These are phyloP conservation scores for Scaptomyza flava DNA, from an alignment of 2,888 invertebrate species.

Conservation along the genomic window DNA sequence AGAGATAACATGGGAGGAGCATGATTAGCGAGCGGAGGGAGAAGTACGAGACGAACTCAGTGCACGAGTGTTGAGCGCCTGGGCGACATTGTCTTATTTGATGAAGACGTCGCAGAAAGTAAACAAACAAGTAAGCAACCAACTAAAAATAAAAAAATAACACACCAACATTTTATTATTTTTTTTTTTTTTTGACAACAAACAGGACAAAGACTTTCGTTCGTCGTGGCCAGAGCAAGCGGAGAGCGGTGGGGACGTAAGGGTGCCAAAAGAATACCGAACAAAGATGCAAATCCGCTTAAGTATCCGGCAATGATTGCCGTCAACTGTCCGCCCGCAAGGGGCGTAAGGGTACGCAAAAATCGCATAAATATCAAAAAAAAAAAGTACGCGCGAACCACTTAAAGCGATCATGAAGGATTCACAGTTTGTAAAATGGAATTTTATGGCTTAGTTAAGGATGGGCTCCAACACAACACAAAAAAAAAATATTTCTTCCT, in stretches of 20 bases:
- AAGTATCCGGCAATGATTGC: constrained; percentile 81
- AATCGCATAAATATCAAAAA: constrained; percentile 20
- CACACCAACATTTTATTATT: constrained; percentile 9
- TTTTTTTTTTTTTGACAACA: constrained; percentile 49
- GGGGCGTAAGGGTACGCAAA: constrained; percentile 19
- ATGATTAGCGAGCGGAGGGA: neutral
- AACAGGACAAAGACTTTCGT: constrained; percentile 43
- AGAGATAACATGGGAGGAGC: neutral
- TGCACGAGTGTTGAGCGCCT: constrained; percentile 5
- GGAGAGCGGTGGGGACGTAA: neutral
- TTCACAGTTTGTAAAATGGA: constrained; percentile 84
- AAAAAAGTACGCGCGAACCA: constrained; percentile 71
- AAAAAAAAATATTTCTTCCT: constrained; percentile 14
- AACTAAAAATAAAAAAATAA: constrained; percentile 24
- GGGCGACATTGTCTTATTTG: constrained; percentile 63
- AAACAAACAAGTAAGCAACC: constrained; percentile 50
- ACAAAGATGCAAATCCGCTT: constrained; percentile 81
- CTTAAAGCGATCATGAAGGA: constrained; percentile 84
- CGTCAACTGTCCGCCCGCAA: constrained; percentile 45
- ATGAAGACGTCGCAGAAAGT: constrained; percentile 64
- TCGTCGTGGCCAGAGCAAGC: constrained; percentile 4
- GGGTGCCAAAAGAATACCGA: constrained; percentile 34
- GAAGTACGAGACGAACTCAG: neutral
- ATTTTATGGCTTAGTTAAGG: constrained; percentile 80
- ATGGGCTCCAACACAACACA: constrained; percentile 13